phyloP scores from a whole-genome alignment of 2,888 invertebrate species.

The Xylota sylvarum region DNA sequence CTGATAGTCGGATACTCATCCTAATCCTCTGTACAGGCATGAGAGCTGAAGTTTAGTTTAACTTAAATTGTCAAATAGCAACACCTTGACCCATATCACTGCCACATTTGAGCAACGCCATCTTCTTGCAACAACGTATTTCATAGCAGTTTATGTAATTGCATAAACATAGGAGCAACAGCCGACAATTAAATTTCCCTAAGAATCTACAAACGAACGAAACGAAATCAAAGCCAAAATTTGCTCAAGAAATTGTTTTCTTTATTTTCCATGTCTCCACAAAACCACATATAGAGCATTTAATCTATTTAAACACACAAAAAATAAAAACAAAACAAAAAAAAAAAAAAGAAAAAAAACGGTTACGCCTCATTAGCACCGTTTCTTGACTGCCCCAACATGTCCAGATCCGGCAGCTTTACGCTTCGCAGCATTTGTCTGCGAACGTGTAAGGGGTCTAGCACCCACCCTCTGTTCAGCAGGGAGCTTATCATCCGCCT shows the following conservation, averaged over 20 bases:
- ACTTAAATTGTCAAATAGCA: no score
- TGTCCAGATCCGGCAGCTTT: conserved; percentile 20
- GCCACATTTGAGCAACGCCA: no score
- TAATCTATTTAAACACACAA: conserved; percentile 33
- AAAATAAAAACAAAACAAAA: conserved; percentile 19
- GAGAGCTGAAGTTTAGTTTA: no score
- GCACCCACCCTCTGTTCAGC: neutral
- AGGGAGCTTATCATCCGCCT: neutral
- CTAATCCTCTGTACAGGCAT: no score
- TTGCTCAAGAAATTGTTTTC: conserved; percentile 34
- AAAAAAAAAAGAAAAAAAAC: conserved; percentile 4
- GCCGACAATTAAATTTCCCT: no score
- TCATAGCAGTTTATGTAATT: no score
- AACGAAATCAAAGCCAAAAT: neutral
- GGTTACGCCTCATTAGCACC: neutral
- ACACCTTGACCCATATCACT: no score
- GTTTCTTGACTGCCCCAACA: conserved; percentile 11
- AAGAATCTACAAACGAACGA: no score
- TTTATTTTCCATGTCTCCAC: conserved; percentile 35
- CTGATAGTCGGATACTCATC: no score
- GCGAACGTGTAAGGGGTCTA: conserved; percentile 64
- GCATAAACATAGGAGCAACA: no score
- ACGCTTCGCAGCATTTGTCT: conserved; percentile 61
- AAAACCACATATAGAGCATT: conserved; percentile 20
- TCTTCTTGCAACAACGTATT: no score